Conservation (phyloP, 2,113 vertebrate genomes). For the Entomyzon cyanotis region DNA sequence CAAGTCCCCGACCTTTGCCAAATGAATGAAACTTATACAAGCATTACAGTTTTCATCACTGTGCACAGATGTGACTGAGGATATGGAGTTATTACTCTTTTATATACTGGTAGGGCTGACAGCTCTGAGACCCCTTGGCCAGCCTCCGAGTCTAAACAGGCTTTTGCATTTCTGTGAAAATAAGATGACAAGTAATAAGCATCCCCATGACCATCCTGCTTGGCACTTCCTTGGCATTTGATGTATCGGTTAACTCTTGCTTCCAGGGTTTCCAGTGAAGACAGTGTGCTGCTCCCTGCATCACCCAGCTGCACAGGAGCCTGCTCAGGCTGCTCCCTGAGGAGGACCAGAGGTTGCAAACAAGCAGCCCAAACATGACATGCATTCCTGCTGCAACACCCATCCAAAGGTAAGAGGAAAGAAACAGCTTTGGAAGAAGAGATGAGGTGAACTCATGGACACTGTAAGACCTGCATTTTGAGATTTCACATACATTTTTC, state of each 20-base stretch:
- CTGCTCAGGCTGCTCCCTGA: not conserved
- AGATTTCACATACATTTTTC: not conserved
- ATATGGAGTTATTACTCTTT: not conserved
- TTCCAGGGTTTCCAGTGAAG: not conserved
- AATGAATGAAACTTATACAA: not conserved
- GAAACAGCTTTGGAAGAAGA: not conserved
- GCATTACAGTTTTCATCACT: not conserved
- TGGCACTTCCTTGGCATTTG: not conserved
- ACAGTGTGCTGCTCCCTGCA: not conserved
- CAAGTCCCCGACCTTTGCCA: not conserved
- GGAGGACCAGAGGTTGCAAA: not conserved
- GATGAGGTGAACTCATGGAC: not conserved
- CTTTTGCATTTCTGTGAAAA: not conserved
- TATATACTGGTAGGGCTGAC: not conserved
- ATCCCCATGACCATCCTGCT: fast-evolving
- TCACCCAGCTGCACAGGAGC: not conserved
- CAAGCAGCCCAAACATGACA: not conserved
- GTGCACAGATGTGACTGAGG: not conserved
- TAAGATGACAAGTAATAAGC: not conserved
- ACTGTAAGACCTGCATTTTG: not conserved
- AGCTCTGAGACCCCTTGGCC: not conserved
- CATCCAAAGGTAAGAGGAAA: not conserved
- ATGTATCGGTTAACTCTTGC: not conserved
- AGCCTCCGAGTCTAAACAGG: not conserved
- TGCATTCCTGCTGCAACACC: fast-evolving